These are phyloP conservation scores for Blennius ocellaris DNA, from an alignment of 2,113 vertebrate species.

Conservation along the genomic window DNA sequence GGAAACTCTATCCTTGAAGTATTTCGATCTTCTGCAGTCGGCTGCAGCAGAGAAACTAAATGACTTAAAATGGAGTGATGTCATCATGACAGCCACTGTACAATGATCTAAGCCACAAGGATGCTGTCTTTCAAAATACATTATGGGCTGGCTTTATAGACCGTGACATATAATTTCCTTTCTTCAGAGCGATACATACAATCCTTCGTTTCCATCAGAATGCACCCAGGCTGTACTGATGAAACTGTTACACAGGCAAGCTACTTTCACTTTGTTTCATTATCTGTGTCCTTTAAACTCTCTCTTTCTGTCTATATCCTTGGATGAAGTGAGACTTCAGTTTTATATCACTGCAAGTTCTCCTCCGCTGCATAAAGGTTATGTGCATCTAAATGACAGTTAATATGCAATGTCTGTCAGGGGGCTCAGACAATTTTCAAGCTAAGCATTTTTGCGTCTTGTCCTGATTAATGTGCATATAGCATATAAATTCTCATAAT, in stretches of 20 bases:
- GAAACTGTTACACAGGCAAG: constrained; percentile 55
- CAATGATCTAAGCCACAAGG: constrained; percentile 61
- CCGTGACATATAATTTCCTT: constrained; percentile 73
- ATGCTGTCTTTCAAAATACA: constrained; percentile 64
- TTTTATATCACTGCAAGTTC: constrained; percentile 31
- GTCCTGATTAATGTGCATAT: constrained; percentile 16
- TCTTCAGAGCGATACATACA: constrained; percentile 51
- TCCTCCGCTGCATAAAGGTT: constrained; percentile 50
- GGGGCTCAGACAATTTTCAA: constrained; percentile 28
- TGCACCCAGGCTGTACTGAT: constrained; percentile 64
- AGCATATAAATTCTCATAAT: constrained; percentile 19
- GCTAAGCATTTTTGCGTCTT: constrained; percentile 20
- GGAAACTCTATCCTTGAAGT: constrained; percentile 34
- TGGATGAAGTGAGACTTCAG: constrained; percentile 45
- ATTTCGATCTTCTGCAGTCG: constrained; percentile 23
- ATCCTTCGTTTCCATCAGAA: constrained; percentile 67
- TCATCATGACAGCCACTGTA: constrained; percentile 47
- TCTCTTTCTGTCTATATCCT: constrained; percentile 27
- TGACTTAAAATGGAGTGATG: constrained; percentile 45
- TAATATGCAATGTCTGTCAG: constrained; percentile 37
- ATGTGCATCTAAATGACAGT: constrained; percentile 43
- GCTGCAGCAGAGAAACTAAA: constrained; percentile 27
- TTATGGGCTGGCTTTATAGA: constrained; percentile 67
- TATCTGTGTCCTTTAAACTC: constrained; percentile 49
- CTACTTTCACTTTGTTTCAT: constrained; percentile 53